These are phyloP conservation scores for Lepidonotus clava DNA, from an alignment of 2,888 invertebrate genomes.

Conservation along the genomic window DNA sequence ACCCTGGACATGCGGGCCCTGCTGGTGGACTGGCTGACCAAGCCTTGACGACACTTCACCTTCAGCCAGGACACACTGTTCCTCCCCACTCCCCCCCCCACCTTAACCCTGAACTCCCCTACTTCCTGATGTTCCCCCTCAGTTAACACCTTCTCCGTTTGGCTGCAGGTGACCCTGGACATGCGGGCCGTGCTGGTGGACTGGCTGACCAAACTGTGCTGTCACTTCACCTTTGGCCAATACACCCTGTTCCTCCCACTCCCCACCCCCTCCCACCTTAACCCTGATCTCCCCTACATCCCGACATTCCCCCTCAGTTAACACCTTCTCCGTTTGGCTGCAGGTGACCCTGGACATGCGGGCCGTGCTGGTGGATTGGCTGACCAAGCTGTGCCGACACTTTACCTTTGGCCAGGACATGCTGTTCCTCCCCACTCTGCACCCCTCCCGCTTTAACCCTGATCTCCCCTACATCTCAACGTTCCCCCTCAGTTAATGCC, in stretches of 20 bases:
- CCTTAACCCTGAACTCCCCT: too few relatives aligned
- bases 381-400: slow-evolving; percentile 69
- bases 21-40: slow-evolving; percentile 71
- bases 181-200: slow-evolving; percentile 70
- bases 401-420: slow-evolving; percentile 69
- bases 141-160: not conserved
- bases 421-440: slow-evolving; percentile 70
- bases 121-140: too few relatives aligned
- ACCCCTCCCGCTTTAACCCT: too few relatives aligned
- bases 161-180: slow-evolving; percentile 67
- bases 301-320: too few relatives aligned
- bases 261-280: too few relatives aligned
- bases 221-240: slow-evolving; percentile 66
- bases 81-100: too few relatives aligned
- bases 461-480: too few relatives aligned
- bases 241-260: slow-evolving; percentile 73
- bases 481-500: too few relatives aligned
- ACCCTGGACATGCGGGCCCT: slow-evolving; percentile 67
- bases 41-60: slow-evolving; percentile 67
- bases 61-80: slow-evolving; percentile 70
- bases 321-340: not conserved
- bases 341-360: slow-evolving; percentile 70
- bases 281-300: too few relatives aligned
- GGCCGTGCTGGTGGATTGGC: slow-evolving; percentile 70
- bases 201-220: slow-evolving; percentile 70